Evolutionary conservation across 2,113 vertebrate species (phyloP).

Genomic region (Epinephelus lanceolatus): DNA sequence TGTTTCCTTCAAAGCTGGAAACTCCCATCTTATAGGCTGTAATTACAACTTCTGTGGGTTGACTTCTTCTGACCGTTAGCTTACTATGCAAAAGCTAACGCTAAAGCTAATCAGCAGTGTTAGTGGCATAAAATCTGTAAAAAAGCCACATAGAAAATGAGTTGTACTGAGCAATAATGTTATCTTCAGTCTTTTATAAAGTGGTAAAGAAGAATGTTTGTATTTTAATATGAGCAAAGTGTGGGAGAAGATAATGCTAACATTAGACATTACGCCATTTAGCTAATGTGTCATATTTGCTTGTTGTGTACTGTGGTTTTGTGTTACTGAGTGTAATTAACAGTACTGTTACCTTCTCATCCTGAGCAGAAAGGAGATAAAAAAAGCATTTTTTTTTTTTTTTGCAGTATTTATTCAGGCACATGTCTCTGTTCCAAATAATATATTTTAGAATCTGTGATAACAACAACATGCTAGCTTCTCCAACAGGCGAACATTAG

Average conservation of each 20-base stretch:
- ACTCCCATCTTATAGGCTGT: conserved; percentile 34
- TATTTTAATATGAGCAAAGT: background rate
- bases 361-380: background rate
- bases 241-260: background rate
- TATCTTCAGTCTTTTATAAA: background rate
- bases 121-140: background rate
- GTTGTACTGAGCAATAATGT: too few species aligned
- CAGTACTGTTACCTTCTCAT: background rate
- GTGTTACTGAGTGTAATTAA: background rate
- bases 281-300: background rate
- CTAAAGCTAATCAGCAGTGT: background rate
- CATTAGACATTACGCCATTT: background rate
- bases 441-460: background rate
- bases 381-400: background rate
- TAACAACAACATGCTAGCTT: background rate
- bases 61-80: background rate
- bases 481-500: background rate
- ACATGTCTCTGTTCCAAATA: background rate
- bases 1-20: conserved; percentile 27
- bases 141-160: background rate
- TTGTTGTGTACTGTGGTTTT: background rate
- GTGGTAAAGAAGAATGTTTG: background rate
- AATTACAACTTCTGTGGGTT: conserved; percentile 30
- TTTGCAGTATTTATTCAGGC: too few species aligned
- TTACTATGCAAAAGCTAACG: background rate